Base-by-base conservation (phyloP, 2,797 vertebrate species). In the Hemibagrus guttatus region DNA sequence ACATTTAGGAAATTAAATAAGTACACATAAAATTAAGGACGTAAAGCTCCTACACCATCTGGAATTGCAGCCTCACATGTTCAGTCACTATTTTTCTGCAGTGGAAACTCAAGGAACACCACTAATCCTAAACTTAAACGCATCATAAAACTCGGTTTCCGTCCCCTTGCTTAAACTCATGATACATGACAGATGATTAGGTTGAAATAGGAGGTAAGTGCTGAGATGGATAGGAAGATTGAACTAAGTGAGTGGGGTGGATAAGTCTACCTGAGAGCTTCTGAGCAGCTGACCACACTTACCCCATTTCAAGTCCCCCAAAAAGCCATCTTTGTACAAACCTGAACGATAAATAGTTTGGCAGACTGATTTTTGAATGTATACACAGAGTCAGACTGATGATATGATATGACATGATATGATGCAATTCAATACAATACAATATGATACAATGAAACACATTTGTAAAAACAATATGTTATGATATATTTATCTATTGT, bases 131-230 rank as follows among this genome's bases (percentile, higher is more conserved):
- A 54, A 28, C 14, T 52, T 85, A 79, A 85, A 80, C 35, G 54
- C 21, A 52, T 58, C 8, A 28, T 56, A 56, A 59, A 86, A 89
- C 86, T 58, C 1, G 35, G 4, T 61, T 80, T 80, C 31, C 78
- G n/a, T 42, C 81, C 84, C 82, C 82, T 90, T 91, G 80, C 91
- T 92, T 91, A 86, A 83, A 76, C 84, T 90, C 89, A 93, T 92
- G 92, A 89, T 92, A 93, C 92, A 94, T 93, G 91, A 86, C 89
- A 92, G 74, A 89, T 92, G 86, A 93, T 91, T 92, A 92, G 90
- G 91, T 92, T 92, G 92, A 84, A 84, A 89, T 91, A 80, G 31
- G 56, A 26, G 6, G 12, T 56, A 80, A 42, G 35, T 61, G 58
- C 56, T 61, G 78, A 63, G 35, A 80, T 63, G 21, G 21, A 80